These are phyloP conservation scores for Aphrophora alni DNA, from an alignment of 2,888 invertebrate species.

Conservation along the genomic window DNA sequence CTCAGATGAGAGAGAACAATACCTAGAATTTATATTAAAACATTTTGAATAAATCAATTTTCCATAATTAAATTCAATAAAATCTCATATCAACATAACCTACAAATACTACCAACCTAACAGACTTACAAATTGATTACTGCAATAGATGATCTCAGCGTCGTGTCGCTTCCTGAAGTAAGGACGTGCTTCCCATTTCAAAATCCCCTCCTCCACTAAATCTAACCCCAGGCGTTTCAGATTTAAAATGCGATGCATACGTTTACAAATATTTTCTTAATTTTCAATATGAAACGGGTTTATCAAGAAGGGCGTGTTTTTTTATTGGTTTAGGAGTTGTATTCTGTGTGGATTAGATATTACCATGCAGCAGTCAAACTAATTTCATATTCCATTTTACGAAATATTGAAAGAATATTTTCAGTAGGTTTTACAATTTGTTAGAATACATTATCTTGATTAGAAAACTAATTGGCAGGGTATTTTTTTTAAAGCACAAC, in stretches of 20 bases:
- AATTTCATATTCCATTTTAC: background rate
- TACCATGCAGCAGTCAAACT: background rate
- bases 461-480: no score
- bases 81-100: background rate
- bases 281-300: conserved; percentile 45
- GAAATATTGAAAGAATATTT: background rate
- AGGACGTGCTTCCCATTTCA: conserved; percentile 35
- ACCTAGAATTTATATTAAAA: no score
- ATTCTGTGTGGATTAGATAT: background rate
- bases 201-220: conserved; percentile 6
- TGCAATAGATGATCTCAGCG: background rate
- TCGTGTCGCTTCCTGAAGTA: background rate
- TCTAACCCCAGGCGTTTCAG: background rate
- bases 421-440: no score
- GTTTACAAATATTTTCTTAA: conserved; percentile 49
- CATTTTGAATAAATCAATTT: no score
- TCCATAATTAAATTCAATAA: no score
- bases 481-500: no score
- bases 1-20: no score
- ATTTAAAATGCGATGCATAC: conserved; percentile 31
- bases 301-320: conserved; percentile 4
- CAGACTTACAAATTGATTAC: background rate
- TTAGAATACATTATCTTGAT: no score
- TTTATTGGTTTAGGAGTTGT: background rate
- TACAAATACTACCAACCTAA: background rate